Evolutionary conservation across 2,797 vertebrate species (phyloP).

Genomic region (Coracias cyanogaster): DNA sequence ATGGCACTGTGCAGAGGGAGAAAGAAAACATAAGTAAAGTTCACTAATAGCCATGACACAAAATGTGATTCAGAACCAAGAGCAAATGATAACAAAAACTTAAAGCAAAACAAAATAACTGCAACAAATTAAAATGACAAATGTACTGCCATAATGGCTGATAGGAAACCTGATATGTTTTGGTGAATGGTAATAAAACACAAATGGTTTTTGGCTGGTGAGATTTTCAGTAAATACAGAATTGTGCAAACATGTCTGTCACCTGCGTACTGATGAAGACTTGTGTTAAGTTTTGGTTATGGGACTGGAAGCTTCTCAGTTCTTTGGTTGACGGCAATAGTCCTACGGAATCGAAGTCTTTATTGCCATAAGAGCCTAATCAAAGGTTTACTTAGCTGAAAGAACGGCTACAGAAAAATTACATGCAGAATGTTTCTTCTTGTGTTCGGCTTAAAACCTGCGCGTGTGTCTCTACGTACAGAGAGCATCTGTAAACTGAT

Average conservation of each 20-base stretch:
- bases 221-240: constrained; percentile 61
- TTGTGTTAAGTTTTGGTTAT: not conserved
- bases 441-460: not conserved
- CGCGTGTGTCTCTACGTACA: not conserved
- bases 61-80: constrained; percentile 66
- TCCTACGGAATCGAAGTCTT: not conserved
- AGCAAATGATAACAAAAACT: constrained; percentile 62
- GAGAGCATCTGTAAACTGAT: not conserved
- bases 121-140: constrained; percentile 79
- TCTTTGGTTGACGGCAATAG: not conserved
- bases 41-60: constrained; percentile 53
- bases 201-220: constrained; percentile 25
- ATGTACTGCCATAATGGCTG: constrained; percentile 79
- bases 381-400: not conserved
- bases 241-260: constrained; percentile 66
- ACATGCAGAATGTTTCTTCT: not conserved
- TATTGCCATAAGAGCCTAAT: not conserved
- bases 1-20: constrained; percentile 74
- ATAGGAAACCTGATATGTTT: constrained; percentile 83
- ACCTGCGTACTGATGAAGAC: not conserved
- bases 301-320: not conserved
- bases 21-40: constrained; percentile 68
- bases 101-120: constrained; percentile 73
- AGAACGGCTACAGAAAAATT: not conserved
- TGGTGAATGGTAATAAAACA: constrained; percentile 52